phyloP scores from a whole-genome alignment of 2,888 invertebrate genomes.

The Callyntrura sp. region DNA sequence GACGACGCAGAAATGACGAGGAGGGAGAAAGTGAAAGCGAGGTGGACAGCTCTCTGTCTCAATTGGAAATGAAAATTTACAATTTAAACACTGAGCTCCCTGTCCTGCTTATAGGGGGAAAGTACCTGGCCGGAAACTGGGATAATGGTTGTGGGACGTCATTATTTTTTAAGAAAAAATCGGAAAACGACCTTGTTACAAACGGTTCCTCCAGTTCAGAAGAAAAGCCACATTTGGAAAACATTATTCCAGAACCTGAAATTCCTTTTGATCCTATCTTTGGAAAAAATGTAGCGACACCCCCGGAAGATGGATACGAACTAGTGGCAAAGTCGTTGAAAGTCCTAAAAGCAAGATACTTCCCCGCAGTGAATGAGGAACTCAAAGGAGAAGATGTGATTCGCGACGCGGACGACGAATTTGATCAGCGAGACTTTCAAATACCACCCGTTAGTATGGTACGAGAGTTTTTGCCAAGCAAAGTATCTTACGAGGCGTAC shows the following conservation, averaged over 20 bases:
- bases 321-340: conserved; percentile 79
- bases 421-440: conserved; percentile 69
- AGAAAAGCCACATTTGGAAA: conserved; percentile 47
- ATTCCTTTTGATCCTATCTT: conserved; percentile 79
- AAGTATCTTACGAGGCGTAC: conserved; percentile 48
- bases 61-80: conserved; percentile 78
- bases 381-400: conserved; percentile 71
- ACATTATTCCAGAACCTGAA: conserved; percentile 74
- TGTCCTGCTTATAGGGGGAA: conserved; percentile 78
- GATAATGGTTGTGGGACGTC: conserved; percentile 80
- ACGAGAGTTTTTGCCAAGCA: conserved; percentile 48
- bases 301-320: conserved; percentile 71
- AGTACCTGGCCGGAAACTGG: conserved; percentile 79
- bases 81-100: conserved; percentile 81
- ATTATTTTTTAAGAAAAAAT: conserved; percentile 80
- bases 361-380: conserved; percentile 60
- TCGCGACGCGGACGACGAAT: conserved; percentile 70
- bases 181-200: neutral
- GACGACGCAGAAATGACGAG: conserved; percentile 53
- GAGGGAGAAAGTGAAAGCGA: conserved; percentile 56
- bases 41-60: conserved; percentile 57
- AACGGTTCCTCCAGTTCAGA: neutral
- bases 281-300: conserved; percentile 54
- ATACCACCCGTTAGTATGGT: conserved; percentile 72
- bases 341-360: conserved; percentile 74